These are phyloP conservation scores for Lepidurus apus DNA, from an alignment of 1,140 invertebrate species.

Conservation along the genomic window DNA sequence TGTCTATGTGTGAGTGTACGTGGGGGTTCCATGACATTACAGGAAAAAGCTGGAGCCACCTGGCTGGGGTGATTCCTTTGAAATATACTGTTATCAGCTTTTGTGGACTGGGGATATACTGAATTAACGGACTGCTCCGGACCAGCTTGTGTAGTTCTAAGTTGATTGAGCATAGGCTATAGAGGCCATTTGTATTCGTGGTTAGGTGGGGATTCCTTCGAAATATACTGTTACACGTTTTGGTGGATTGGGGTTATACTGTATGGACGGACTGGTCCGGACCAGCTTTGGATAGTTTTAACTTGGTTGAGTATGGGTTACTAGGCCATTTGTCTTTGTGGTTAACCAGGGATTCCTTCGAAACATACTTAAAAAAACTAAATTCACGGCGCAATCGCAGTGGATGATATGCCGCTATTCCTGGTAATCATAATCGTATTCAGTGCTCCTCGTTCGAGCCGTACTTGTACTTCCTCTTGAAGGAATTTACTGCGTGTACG, in stretches of 20 bases:
- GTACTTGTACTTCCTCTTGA: too few relatives aligned
- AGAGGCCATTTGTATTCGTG: too few relatives aligned
- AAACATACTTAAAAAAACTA: neutral
- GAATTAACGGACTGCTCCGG: too few relatives aligned
- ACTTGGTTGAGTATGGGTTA: neutral
- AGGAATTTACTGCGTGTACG: too few relatives aligned
- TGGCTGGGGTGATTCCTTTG: neutral
- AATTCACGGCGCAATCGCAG: too few relatives aligned
- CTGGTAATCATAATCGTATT: too few relatives aligned
- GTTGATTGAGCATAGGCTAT: too few relatives aligned
- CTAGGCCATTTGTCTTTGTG: neutral
- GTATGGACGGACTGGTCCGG: too few relatives aligned
- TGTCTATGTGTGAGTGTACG: neutral
- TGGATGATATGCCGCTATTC: too few relatives aligned
- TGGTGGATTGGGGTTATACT: neutral
- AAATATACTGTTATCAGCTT: neutral
- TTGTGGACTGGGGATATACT: neutral
- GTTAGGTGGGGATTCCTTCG: neutral
- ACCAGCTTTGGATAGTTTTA: too few relatives aligned
- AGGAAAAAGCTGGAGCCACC: conserved; percentile 3
- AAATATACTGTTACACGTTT: neutral
- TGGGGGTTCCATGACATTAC: neutral
- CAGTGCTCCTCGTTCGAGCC: too few relatives aligned
- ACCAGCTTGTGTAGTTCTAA: too few relatives aligned
- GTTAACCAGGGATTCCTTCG: neutral